These are phyloP conservation scores for Numenius arquata DNA, from an alignment of 2,113 vertebrate genomes.

Conservation along the genomic window DNA sequence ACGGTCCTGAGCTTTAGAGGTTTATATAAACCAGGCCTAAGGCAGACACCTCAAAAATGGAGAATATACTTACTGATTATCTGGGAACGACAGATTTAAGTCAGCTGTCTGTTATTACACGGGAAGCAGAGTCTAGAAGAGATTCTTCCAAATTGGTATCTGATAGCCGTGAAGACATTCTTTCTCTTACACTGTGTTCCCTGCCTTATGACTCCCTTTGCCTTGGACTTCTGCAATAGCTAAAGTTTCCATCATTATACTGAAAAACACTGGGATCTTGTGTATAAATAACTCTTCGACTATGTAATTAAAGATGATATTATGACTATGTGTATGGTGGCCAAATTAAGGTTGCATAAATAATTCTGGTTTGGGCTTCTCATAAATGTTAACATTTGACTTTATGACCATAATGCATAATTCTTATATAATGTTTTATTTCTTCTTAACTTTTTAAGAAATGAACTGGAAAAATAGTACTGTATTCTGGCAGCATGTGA, in stretches of 20 bases:
- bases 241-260: background rate
- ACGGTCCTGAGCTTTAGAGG: background rate
- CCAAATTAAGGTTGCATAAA: background rate
- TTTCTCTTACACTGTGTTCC: background rate
- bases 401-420: background rate
- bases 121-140: background rate
- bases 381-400: background rate
- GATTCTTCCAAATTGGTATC: background rate
- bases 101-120: background rate
- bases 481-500: slow-evolving; percentile 28
- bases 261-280: background rate
- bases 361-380: background rate
- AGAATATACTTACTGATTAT: background rate
- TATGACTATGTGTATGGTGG: background rate
- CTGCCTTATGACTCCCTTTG: background rate
- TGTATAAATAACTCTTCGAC: background rate
- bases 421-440: background rate
- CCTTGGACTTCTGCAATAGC: background rate
- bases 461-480: slow-evolving; percentile 7
- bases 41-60: background rate
- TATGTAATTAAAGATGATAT: background rate
- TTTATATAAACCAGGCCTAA: background rate
- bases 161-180: background rate
- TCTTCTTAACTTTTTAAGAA: background rate
- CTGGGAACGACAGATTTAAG: background rate